phyloP scores from a whole-genome alignment of 2,888 invertebrate genomes.

The Hypomecis atomaria region DNA sequence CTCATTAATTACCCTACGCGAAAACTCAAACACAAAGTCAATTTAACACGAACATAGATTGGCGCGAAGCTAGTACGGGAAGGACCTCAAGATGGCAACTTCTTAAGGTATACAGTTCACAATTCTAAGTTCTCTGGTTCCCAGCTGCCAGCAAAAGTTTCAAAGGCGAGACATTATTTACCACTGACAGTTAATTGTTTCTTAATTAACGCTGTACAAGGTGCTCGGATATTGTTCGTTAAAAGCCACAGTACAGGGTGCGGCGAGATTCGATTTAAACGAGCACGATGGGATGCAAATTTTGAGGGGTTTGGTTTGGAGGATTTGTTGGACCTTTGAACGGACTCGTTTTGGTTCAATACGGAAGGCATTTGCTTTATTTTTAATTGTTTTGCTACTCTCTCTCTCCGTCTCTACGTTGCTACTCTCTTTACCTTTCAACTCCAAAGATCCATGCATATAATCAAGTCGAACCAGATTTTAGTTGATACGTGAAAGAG shows the following conservation, averaged over 20 bases:
- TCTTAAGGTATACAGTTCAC: constrained; percentile 35
- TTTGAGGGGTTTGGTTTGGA: neutral
- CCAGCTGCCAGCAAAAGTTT: constrained; percentile 40
- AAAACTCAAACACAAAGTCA: constrained; percentile 60
- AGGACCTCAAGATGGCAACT: constrained; percentile 38
- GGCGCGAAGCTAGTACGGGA: constrained; percentile 1
- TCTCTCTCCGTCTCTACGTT: too few relatives aligned
- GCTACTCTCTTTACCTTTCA: too few relatives aligned
- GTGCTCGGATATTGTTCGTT: constrained; percentile 19
- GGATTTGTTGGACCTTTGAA: neutral
- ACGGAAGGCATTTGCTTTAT: neutral
- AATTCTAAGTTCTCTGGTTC: constrained; percentile 31
- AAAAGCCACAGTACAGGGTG: constrained; percentile 16
- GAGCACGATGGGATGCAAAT: constrained; percentile 19
- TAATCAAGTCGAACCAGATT: too few relatives aligned
- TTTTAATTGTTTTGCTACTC: neutral
- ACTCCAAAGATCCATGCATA: too few relatives aligned
- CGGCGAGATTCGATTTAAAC: constrained; percentile 18
- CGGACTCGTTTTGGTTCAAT: neutral
- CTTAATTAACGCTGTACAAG: constrained; percentile 45
- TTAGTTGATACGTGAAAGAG: too few relatives aligned
- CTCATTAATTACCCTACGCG: constrained; percentile 56
- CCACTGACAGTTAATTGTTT: constrained; percentile 46
- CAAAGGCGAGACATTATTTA: constrained; percentile 43
- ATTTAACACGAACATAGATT: constrained; percentile 50